Evolutionary conservation across 2,113 vertebrate species (phyloP).

Genomic region (Caranx melampygus): DNA sequence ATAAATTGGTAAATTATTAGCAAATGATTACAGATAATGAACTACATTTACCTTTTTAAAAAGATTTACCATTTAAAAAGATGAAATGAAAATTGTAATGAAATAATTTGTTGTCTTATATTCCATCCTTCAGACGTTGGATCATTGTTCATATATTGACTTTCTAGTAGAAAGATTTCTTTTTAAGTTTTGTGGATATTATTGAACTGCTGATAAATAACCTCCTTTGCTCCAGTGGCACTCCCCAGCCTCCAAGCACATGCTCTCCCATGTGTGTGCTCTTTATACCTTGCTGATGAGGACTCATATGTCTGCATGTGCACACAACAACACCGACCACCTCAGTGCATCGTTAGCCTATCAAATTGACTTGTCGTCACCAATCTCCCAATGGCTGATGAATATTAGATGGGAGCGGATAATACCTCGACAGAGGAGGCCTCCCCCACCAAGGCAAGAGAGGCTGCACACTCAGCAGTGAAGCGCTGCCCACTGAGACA

Average conservation of each 20-base stretch:
- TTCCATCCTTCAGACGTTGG: not conserved
- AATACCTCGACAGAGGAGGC: conserved; percentile 69
- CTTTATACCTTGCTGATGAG: conserved; percentile 29
- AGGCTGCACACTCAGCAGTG: conserved; percentile 72
- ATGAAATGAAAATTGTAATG: not conserved
- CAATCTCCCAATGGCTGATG: conserved; percentile 76
- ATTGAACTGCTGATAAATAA: not conserved
- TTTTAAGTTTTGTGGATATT: not conserved
- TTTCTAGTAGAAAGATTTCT: not conserved
- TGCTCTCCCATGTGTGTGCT: conserved; percentile 51
- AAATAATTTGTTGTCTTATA: not conserved
- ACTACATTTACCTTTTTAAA: not conserved
- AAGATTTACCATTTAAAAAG: not conserved
- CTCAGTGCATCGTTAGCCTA: conserved; percentile 61
- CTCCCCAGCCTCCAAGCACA: conserved; percentile 39
- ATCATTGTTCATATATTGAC: not conserved
- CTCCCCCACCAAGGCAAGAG: conserved; percentile 56
- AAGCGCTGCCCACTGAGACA: conserved; percentile 71
- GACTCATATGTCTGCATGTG: conserved; percentile 27
- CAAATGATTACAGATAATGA: not conserved
- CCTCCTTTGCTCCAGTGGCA: not conserved
- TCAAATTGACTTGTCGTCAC: conserved; percentile 68
- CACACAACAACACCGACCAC: conserved; percentile 50
- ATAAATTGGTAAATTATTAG: not conserved
- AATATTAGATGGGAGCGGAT: conserved; percentile 79